Evolutionary conservation across 37 sponge, comb jelly and placozoan genomes (phyloP).

Genomic region (Dysidea cf. avara): DNA sequence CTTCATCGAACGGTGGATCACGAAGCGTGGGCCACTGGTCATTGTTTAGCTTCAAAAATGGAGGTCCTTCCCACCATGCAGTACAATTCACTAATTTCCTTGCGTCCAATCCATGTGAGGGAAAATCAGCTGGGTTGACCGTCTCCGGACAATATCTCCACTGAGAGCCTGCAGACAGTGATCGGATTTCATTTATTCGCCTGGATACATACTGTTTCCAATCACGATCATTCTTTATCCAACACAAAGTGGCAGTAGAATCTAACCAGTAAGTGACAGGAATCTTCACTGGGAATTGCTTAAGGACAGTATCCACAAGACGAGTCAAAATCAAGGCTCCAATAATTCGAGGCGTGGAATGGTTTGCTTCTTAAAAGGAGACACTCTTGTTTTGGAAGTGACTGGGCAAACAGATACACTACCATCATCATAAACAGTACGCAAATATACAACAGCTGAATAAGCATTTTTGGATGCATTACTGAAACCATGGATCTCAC

Average conservation of each 20-base stretch:
- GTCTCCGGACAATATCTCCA: slow-evolving; percentile 9
- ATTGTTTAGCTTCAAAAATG: no score
- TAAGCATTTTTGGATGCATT: slow-evolving; percentile 6
- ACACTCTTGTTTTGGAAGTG: slow-evolving; percentile 9
- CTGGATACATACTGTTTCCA: background rate
- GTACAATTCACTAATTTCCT: no score
- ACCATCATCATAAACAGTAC: background rate
- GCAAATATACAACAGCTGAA: background rate
- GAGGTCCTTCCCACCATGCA: no score
- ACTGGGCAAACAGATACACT: background rate
- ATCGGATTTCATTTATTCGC: background rate
- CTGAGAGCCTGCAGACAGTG: background rate
- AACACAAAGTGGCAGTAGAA: background rate
- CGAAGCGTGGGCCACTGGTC: no score
- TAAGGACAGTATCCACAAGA: background rate
- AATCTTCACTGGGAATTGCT: background rate
- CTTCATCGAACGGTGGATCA: no score
- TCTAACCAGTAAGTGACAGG: background rate
- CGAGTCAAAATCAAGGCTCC: background rate
- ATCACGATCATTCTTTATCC: background rate
- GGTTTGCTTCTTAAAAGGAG: slow-evolving; percentile 9
- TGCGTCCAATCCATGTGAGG: background rate
- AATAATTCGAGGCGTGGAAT: slow-evolving; percentile 2
- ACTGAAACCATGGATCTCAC: background rate
- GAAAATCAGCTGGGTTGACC: slow-evolving; percentile 7